Evolutionary conservation across 1,140 invertebrate genomes (phyloP).

Genomic region (Ruditapes philippinarum): DNA sequence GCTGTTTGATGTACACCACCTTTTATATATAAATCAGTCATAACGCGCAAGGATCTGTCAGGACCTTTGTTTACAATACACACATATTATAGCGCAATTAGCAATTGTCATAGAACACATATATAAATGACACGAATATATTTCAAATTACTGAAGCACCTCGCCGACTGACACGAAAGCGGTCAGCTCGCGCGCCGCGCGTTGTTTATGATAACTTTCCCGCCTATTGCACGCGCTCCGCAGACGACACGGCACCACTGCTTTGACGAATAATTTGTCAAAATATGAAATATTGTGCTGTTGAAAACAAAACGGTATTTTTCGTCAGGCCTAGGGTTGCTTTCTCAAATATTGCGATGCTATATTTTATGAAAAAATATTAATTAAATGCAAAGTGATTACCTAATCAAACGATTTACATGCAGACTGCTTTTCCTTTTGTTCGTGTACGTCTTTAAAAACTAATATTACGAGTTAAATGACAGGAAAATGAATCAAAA

Average conservation of each 20-base stretch:
- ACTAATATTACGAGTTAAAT: no score
- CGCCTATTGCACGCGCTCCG: slow-evolving; percentile 19
- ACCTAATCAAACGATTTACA: no score
- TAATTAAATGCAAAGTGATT: no score
- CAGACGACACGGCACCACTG: background rate
- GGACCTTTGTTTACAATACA: background rate
- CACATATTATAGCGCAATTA: slow-evolving; percentile 8
- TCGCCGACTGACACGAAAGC: background rate
- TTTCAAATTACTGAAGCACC: background rate
- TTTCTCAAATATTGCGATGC: no score
- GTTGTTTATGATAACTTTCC: slow-evolving; percentile 13
- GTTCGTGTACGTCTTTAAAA: no score
- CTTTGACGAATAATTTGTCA: slow-evolving; percentile 2
- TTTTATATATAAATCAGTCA: background rate
- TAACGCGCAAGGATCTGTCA: background rate
- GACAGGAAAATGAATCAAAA: no score
- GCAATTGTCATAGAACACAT: slow-evolving; percentile 27
- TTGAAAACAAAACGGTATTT: no score
- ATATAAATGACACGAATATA: slow-evolving; percentile 20
- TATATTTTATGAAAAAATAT: no score
- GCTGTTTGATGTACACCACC: no score
- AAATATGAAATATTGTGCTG: background rate
- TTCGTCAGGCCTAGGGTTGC: no score
- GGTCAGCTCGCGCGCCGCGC: slow-evolving; percentile 9
- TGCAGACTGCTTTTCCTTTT: no score